Evolutionary conservation across 2,797 vertebrate genomes (phyloP).

Genomic region (Epinephelus malabaricus): DNA sequence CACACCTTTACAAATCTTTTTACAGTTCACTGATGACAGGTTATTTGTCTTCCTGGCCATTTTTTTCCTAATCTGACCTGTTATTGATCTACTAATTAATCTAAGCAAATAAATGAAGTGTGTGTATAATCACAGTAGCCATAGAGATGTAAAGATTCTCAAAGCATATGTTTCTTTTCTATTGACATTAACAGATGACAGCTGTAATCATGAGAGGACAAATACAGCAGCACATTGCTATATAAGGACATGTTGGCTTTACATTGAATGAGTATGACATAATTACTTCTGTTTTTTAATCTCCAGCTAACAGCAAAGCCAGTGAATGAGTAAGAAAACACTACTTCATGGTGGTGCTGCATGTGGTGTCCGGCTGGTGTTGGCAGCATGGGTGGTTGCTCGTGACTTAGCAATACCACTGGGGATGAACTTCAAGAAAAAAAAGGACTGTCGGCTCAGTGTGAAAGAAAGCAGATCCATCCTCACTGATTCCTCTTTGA

Average conservation of each 20-base stretch:
- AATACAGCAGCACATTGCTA: conserved; percentile 23
- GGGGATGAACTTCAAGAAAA: conserved; percentile 18
- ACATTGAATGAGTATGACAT: neutral
- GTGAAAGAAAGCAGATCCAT: conserved; percentile 77
- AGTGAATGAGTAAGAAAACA: conserved; percentile 11
- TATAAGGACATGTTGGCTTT: conserved; percentile 40
- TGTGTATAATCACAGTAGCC: neutral
- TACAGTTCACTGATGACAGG: too few species aligned
- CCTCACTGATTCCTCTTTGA: conserved; percentile 68
- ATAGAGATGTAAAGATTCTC: neutral
- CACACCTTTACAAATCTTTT: neutral
- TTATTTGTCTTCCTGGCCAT: neutral
- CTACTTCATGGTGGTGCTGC: neutral
- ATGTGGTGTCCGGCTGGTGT: neutral
- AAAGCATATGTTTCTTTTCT: neutral
- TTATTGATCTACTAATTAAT: neutral
- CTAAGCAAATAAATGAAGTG: neutral
- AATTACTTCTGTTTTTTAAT: conserved; percentile 23
- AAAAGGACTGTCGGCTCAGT: conserved; percentile 52
- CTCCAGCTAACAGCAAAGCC: conserved; percentile 1
- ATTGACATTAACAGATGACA: neutral
- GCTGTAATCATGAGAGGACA: neutral
- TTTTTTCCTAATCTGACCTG: neutral
- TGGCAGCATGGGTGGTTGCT: neutral
- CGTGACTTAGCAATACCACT: conserved; percentile 40